Base-by-base conservation (phyloP, 2,797 vertebrate species). In the Cossypha heuglini region DNA sequence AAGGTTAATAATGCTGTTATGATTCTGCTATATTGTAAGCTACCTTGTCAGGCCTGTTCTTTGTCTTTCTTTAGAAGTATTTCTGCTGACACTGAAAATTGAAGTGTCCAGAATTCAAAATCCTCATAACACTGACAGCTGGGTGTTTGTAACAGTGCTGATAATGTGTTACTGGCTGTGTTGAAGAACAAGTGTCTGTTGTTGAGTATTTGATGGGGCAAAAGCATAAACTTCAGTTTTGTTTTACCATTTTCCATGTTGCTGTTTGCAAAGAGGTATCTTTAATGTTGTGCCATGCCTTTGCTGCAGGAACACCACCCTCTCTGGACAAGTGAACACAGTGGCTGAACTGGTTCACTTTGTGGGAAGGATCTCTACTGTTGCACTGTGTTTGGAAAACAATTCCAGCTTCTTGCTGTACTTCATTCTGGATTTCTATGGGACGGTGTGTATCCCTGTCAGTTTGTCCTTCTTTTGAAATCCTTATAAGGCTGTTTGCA, bases 371-470 rank as follows among this genome's bases (percentile, higher is more conserved):
- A 97, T 99, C 81, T 98, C 98, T 25, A 97, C 98, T 11, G 77
- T 97, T 55, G 98, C 97, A 6, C 66, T 99, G 78, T 98, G 96
- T 91, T 95, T 99, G 54, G 99, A 99, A 96, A 97, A 93, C 48
- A 98, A 97, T 90, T 97, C 97, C 87, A 71, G 97, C 18, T 98
- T 99, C 29, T 97, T 99, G 69, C 97, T 99, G 74, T 98, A 98
- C 95, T 99, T 99, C 94, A 95, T 98, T 79, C 98, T 99, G 97
- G 98, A 99, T 94, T 99, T 99, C 97, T 99, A 99, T 91, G 98
- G 98, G 90, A 98, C 97, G n/a, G 99, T 99, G 98, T 8, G 93
- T 91, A 88, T 91, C 54, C 13, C 24, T 19, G 54, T 78, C 49
- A 61, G 38, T 29, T 54, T 92, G 26, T 10, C 28, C 69, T 82